A percentile compares a stretch with the other conserved stretches of the same genome.
These are phyloP conservation scores for Limnothrissa miodon DNA, from an alignment of 2,113 vertebrate genomes.

Conservation along the genomic window DNA sequence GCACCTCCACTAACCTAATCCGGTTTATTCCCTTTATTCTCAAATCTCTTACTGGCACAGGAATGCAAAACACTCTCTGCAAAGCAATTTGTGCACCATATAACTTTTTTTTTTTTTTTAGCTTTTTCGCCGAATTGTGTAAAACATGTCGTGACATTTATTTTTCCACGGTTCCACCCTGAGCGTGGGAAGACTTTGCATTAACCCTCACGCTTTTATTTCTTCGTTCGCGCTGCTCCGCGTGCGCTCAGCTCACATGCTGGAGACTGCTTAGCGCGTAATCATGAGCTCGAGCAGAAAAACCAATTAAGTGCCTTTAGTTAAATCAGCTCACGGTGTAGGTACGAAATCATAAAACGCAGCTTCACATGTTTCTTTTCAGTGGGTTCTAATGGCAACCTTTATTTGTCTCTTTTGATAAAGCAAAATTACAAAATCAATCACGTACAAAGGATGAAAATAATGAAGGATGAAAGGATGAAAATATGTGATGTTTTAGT, in stretches of 20 bases:
- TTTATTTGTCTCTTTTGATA: neutral
- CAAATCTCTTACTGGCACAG: neutral
- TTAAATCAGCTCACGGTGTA: slow-evolving; percentile 26
- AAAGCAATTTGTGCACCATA: neutral
- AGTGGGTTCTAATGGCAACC: neutral
- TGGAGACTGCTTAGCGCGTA: slow-evolving; percentile 15
- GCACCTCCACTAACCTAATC: neutral
- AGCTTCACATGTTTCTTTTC: neutral
- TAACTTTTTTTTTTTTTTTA: slow-evolving; percentile 17
- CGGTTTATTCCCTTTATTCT: neutral
- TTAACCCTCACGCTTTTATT: neutral
- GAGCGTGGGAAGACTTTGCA: neutral
- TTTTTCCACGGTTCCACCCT: neutral
- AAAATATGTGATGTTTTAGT: neutral
- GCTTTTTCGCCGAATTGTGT: neutral
- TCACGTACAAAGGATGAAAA: neutral
- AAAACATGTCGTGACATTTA: neutral
- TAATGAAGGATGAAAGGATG: neutral
- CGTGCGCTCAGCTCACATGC: slow-evolving; percentile 32
- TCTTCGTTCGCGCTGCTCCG: slow-evolving; percentile 21
- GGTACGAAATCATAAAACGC: slow-evolving; percentile 22
- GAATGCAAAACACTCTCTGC: neutral
- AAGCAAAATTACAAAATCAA: neutral
- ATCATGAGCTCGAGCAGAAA: slow-evolving; percentile 17
- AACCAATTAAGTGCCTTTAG: slow-evolving; percentile 36